phyloP scores from a whole-genome alignment of 2,888 invertebrate species.

The Dysmachus trigonus region DNA sequence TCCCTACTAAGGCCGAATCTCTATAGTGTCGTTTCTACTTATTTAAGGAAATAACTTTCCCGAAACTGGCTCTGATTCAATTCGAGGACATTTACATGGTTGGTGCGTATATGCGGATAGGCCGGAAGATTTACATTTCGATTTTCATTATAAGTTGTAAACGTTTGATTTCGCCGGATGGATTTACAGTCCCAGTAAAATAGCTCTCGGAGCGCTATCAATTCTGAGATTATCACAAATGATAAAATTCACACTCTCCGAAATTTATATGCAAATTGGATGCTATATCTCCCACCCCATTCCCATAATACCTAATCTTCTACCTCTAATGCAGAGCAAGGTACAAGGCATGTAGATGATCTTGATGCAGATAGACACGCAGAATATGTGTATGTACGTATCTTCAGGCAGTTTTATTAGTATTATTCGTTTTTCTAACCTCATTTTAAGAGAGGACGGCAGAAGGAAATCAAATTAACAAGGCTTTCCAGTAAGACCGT shows the following conservation, averaged over 20 bases:
- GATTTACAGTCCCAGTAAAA: neutral
- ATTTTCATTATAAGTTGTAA: constrained; percentile 3
- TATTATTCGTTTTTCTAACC: neutral
- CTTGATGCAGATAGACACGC: neutral
- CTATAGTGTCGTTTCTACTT: neutral
- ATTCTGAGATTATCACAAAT: neutral
- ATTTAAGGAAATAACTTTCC: constrained; percentile 12
- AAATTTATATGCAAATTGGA: neutral
- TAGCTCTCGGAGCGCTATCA: neutral
- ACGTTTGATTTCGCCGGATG: neutral
- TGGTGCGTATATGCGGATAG: neutral
- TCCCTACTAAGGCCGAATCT: neutral
- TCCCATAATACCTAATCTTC: neutral
- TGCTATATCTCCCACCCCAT: neutral
- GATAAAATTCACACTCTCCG: neutral
- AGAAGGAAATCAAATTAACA: neutral
- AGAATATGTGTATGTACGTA: neutral
- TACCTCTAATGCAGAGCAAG: neutral
- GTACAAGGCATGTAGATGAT: neutral
- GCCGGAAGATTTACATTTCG: neutral
- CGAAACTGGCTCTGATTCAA: constrained; percentile 15
- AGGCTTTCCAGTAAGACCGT: neutral
- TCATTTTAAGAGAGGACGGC: neutral
- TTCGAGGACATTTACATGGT: constrained; percentile 18
- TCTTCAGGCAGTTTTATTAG: neutral